A percentile compares a stretch with the other conserved stretches of the same genome.
Evolutionary conservation across 2,113 vertebrate genomes (phyloP).

Genomic region (Festucalex cinctus): DNA sequence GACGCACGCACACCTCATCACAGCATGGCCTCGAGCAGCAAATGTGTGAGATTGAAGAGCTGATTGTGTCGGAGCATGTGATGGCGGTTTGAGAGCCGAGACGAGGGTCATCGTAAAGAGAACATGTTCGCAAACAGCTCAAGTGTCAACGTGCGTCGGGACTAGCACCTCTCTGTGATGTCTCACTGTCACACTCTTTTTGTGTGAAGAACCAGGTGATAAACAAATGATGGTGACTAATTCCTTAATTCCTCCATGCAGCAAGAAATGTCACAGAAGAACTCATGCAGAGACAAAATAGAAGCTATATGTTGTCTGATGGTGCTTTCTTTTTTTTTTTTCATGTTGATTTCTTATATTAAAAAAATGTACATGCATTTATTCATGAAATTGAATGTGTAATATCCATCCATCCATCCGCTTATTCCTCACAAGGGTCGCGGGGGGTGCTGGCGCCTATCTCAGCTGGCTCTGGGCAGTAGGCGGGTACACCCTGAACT

Average conservation of each 20-base stretch:
- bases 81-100: slow-evolving; percentile 2
- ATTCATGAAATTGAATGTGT: too few relatives aligned
- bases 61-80: slow-evolving; percentile 2
- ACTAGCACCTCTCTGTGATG: not conserved
- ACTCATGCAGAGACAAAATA: too few relatives aligned
- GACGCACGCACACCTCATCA: not conserved
- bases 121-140: slow-evolving; percentile 1
- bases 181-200: not conserved
- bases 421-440: too few relatives aligned
- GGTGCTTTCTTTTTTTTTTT: not conserved
- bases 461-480: too few relatives aligned
- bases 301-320: not conserved
- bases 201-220: not conserved
- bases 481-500: too few relatives aligned
- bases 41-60: slow-evolving; percentile 5
- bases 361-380: too few relatives aligned
- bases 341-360: too few relatives aligned
- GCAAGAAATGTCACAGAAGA: not conserved
- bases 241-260: not conserved
- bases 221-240: not conserved
- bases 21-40: not conserved
- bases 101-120: not conserved
- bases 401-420: too few relatives aligned
- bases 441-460: too few relatives aligned
- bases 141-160: not conserved